phyloP scores from a whole-genome alignment of 2,797 vertebrate species.

The Chelon auratus region DNA sequence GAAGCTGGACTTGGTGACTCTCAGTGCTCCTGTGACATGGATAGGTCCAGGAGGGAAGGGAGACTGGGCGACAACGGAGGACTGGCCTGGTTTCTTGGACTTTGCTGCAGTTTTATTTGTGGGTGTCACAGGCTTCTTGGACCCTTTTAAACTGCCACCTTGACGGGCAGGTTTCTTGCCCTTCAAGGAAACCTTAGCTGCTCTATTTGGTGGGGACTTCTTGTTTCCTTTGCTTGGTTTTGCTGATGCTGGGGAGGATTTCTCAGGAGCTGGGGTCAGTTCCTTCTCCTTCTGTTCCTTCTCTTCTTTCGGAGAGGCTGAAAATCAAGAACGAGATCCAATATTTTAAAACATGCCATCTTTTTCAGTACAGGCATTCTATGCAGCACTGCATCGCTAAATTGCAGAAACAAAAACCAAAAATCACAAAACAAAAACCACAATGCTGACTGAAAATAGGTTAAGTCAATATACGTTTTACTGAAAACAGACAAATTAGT shows the following conservation, averaged over 20 bases:
- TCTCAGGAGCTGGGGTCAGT: constrained; percentile 67
- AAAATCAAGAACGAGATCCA: constrained; percentile 59
- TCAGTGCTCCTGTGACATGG: constrained; percentile 83
- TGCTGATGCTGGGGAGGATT: constrained; percentile 54
- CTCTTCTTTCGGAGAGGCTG: constrained; percentile 79
- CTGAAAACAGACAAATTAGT: neutral
- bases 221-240: constrained; percentile 68
- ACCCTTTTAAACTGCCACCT: constrained; percentile 59
- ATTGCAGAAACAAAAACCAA: neutral
- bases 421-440: neutral
- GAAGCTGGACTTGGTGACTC: constrained; percentile 84
- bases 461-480: neutral
- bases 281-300: constrained; percentile 82
- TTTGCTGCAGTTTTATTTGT: constrained; percentile 60
- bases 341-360: constrained; percentile 38
- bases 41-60: constrained; percentile 76
- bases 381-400: neutral
- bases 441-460: neutral
- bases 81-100: constrained; percentile 79
- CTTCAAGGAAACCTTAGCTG: constrained; percentile 72
- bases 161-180: constrained; percentile 82
- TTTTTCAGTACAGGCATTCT: neutral
- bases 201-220: constrained; percentile 67
- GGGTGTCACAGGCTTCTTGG: constrained; percentile 74
- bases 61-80: constrained; percentile 56